Evolutionary conservation across 2,797 vertebrate genomes (phyloP).

Genomic region (Luscinia megarhynchos): DNA sequence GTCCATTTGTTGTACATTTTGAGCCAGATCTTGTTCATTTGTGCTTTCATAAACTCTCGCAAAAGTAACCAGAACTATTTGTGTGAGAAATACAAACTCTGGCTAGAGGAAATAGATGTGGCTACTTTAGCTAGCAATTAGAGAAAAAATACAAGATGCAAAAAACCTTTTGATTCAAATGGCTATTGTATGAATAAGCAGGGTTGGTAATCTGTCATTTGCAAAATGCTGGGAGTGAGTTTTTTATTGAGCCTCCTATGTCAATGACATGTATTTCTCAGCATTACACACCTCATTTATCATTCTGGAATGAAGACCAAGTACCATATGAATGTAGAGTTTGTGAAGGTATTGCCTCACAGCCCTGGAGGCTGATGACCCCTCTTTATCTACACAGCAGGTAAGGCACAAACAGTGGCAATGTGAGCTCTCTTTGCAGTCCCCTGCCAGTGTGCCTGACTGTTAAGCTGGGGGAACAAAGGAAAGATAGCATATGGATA

Average conservation of each 20-base stretch:
- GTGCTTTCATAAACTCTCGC: neutral
- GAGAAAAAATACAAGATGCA: neutral
- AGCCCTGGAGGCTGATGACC: conserved; percentile 59
- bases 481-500: conserved; percentile 72
- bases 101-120: neutral
- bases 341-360: conserved; percentile 51
- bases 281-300: conserved; percentile 52
- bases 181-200: neutral
- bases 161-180: neutral
- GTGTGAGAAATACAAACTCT: neutral
- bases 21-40: neutral
- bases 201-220: conserved; percentile 34
- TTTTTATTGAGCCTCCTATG: conserved; percentile 26
- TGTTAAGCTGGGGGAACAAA: conserved; percentile 64
- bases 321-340: conserved; percentile 29
- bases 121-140: conserved; percentile 2
- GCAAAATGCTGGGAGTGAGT: conserved; percentile 34
- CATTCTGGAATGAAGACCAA: conserved; percentile 46
- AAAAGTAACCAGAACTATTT: neutral
- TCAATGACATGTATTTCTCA: conserved; percentile 46
- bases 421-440: conserved; percentile 42
- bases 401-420: conserved; percentile 67
- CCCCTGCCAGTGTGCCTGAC: conserved; percentile 61
- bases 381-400: conserved; percentile 66
- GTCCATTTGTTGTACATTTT: neutral